Evolutionary conservation across 2,888 invertebrate species (phyloP).

Genomic region (Pollenia angustigena): DNA sequence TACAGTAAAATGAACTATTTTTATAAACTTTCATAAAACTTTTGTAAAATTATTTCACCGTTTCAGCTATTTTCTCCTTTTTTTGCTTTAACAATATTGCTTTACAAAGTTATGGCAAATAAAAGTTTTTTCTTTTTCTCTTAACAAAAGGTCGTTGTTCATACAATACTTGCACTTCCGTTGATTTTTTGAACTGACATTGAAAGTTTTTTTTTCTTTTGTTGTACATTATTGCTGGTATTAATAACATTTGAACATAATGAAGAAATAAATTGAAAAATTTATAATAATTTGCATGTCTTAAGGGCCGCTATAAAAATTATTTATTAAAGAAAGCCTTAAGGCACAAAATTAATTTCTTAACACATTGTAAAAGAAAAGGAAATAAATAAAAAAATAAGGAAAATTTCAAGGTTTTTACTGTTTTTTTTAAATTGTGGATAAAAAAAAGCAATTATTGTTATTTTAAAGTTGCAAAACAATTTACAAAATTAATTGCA

Average conservation of each 20-base stretch:
- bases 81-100: not conserved
- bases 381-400: not conserved
- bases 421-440: not conserved
- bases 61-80: not conserved
- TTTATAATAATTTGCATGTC: constrained; percentile 29
- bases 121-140: not conserved
- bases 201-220: constrained; percentile 38
- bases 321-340: constrained; percentile 28
- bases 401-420: not conserved
- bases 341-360: constrained; percentile 24
- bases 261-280: constrained; percentile 13
- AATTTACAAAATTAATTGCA: not conserved
- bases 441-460: not conserved
- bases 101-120: not conserved
- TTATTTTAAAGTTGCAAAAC: not conserved
- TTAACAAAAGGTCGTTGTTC: not conserved
- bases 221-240: constrained; percentile 16
- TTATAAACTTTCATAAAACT: constrained; percentile 9
- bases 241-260: constrained; percentile 6
- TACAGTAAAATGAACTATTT: constrained; percentile 24
- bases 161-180: constrained; percentile 25
- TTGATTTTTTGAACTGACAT: constrained; percentile 37
- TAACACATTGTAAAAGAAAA: constrained; percentile 29
- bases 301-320: constrained; percentile 47
- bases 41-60: constrained; percentile 5